Evolutionary conservation across 1,140 invertebrate genomes (phyloP).

Genomic region (Zeugodacus cucurbitae): DNA sequence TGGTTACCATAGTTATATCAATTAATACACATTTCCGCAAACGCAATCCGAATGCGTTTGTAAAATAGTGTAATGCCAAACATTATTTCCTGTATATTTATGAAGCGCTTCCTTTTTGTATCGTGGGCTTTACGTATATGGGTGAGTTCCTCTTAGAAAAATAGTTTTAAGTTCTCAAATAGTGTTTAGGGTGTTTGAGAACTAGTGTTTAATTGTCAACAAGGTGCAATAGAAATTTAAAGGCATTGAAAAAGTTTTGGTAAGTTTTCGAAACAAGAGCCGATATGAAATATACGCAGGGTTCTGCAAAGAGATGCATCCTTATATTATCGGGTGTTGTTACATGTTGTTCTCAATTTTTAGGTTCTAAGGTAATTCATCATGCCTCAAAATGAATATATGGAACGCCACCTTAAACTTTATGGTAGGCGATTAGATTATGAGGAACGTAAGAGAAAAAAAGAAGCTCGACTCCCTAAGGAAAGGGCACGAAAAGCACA

Average conservation of each 20-base stretch:
- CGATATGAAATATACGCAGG: background rate
- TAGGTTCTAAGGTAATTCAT: slow-evolving; percentile 54
- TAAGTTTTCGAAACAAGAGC: background rate
- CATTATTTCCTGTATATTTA: background rate
- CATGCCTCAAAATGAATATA: slow-evolving; percentile 99
- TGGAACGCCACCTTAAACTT: slow-evolving; percentile 96
- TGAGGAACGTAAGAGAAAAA: slow-evolving; percentile 96
- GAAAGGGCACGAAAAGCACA: slow-evolving; percentile 90
- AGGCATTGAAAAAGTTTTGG: background rate
- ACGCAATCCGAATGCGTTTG: background rate
- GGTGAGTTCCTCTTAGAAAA: background rate
- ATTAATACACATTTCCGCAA: background rate
- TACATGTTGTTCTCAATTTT: background rate
- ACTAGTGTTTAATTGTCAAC: background rate
- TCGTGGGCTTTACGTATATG: background rate
- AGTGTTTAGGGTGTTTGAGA: background rate
- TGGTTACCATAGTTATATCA: too few species aligned
- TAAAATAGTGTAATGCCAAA: background rate
- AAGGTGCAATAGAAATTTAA: background rate
- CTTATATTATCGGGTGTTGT: background rate
- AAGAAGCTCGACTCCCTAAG: slow-evolving; percentile 92
- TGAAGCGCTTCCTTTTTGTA: background rate
- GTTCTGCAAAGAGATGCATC: background rate
- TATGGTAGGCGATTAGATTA: slow-evolving; percentile 97
- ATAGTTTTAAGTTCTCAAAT: background rate